These are phyloP conservation scores for Pemphredon lugubris DNA, from an alignment of 2,888 invertebrate genomes.

Conservation along the genomic window DNA sequence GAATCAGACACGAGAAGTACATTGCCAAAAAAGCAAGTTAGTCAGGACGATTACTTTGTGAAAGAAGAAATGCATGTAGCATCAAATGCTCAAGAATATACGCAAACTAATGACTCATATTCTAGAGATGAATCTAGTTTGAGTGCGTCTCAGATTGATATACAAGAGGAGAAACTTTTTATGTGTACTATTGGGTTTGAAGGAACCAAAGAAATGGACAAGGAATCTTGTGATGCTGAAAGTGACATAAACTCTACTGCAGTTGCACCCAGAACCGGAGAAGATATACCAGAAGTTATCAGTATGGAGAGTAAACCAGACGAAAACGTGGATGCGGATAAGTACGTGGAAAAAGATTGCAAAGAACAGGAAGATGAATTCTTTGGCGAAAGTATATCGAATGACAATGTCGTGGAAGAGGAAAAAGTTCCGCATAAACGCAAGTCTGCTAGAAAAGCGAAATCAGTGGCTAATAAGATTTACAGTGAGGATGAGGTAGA, in stretches of 20 bases:
- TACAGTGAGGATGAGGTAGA: constrained; percentile 72
- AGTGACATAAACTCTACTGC: constrained; percentile 36
- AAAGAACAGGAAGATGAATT: constrained; percentile 49
- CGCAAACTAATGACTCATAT: constrained; percentile 68
- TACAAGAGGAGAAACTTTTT: constrained; percentile 64
- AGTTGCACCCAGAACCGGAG: constrained; percentile 15
- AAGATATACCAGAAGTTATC: constrained; percentile 39
- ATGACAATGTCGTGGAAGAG: constrained; percentile 52
- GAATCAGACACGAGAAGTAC: constrained; percentile 70
- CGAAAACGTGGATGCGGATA: constrained; percentile 23
- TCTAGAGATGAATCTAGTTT: constrained; percentile 52
- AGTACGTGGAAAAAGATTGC: constrained; percentile 35
- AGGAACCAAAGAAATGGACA: constrained; percentile 55
- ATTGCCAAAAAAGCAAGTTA: constrained; percentile 67
- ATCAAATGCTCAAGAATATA: constrained; percentile 56
- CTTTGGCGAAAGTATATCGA: constrained; percentile 38
- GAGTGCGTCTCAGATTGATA: constrained; percentile 50
- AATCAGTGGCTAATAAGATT: constrained; percentile 63
- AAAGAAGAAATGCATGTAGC: constrained; percentile 73
- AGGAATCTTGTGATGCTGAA: constrained; percentile 42
- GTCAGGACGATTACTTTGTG: constrained; percentile 71
- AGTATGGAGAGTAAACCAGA: constrained; percentile 38
- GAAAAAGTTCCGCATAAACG: constrained; percentile 66
- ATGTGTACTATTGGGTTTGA: constrained; percentile 67
- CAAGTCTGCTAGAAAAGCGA: constrained; percentile 69